phyloP scores from a whole-genome alignment of 2,797 vertebrate species.

The Tragopan temminckii region DNA sequence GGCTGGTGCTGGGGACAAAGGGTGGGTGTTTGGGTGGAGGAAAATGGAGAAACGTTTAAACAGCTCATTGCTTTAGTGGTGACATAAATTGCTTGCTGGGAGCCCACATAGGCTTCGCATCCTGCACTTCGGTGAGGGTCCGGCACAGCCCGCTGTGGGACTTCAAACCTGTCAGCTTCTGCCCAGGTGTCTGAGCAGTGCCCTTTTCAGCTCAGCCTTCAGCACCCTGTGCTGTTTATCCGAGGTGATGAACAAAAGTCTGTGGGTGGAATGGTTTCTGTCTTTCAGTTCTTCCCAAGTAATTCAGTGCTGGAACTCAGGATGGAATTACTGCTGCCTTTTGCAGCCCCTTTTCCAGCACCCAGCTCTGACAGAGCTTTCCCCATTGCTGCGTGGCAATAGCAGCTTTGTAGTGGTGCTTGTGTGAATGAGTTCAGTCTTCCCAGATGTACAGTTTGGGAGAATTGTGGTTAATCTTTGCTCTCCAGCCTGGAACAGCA shows the following conservation, averaged over 20 bases:
- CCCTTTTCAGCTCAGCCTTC: background rate
- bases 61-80: background rate
- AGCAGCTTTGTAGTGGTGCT: background rate
- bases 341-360: background rate
- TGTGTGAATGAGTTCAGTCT: constrained; percentile 52
- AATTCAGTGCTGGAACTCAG: background rate
- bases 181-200: background rate
- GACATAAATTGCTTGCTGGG: rapidly evolving
- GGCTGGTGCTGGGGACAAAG: background rate
- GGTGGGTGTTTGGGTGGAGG: rapidly evolving
- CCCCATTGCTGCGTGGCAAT: background rate
- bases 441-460: constrained; percentile 2
- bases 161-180: background rate
- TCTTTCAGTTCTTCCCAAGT: background rate
- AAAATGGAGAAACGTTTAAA: background rate
- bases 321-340: background rate
- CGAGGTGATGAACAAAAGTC: background rate
- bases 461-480: constrained; percentile 27
- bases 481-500: constrained; percentile 14
- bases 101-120: rapidly evolving
- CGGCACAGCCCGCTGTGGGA: background rate
- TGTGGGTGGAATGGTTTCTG: rapidly evolving
- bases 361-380: background rate
- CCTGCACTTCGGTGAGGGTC: rapidly evolving
- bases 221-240: background rate